Percentiles rank a stretch among this genome's conserved stretches.
Conservation (phyloP, 2,888 invertebrate genomes). For the Ophion slaviceki region DNA sequence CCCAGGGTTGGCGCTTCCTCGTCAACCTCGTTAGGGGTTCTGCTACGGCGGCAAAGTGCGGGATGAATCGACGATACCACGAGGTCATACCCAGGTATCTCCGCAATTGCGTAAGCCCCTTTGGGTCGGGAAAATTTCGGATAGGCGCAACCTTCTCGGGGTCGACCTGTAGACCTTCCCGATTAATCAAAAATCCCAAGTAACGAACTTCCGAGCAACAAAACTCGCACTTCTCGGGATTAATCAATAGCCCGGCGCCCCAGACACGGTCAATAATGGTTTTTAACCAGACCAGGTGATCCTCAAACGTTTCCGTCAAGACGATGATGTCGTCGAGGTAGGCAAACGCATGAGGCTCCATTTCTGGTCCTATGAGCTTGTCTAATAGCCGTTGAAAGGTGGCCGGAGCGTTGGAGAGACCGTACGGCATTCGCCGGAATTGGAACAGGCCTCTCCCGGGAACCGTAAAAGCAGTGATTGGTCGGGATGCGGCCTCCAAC, state of each 20-base stretch:
- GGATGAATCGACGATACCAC: constrained; percentile 31
- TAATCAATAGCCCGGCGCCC: constrained; percentile 30
- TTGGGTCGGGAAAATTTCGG: neutral
- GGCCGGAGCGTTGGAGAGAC: too few species aligned
- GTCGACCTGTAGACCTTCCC: constrained; percentile 17
- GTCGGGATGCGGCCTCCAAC: too few species aligned
- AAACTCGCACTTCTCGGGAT: constrained; percentile 36
- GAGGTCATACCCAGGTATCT: constrained; percentile 28
- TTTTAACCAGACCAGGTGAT: too few species aligned
- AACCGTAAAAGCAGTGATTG: too few species aligned
- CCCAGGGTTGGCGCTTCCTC: constrained; percentile 32
- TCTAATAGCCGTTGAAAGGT: too few species aligned
- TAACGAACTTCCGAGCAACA: constrained; percentile 19
- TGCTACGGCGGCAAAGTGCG: neutral
- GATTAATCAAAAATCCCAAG: constrained; percentile 34
- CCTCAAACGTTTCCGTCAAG: too few species aligned
- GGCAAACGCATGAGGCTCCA: too few species aligned
- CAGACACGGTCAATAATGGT: neutral
- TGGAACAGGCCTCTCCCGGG: too few species aligned
- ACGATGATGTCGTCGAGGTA: too few species aligned
- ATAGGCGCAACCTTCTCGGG: constrained; percentile 21
- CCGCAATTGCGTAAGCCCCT: neutral
- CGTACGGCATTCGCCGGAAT: too few species aligned
- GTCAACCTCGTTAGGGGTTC: constrained; percentile 18
- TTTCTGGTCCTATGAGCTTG: too few species aligned